Base-by-base conservation (phyloP, 37 sponge, comb jelly and placozoan species). In the Amphimedon queenslandica region DNA sequence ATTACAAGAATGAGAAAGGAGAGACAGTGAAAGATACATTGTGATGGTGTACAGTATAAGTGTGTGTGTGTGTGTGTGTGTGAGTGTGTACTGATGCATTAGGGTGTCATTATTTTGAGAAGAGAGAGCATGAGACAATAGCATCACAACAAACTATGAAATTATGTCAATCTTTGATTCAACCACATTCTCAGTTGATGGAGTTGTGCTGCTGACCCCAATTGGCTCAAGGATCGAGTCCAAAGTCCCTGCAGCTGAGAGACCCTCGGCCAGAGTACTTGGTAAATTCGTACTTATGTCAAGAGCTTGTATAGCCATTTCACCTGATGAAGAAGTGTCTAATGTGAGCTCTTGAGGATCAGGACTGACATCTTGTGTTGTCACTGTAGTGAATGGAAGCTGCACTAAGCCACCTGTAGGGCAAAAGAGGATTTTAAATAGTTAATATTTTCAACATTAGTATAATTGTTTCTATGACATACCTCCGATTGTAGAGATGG, bases 181-280 rank as follows among this genome's bases (percentile, higher is more conserved):
- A 32, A 60, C 29, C 3, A 61, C 36, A n/a, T n/a, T n/a, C 32
- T 78, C 79, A 23, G 72, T 60, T 11, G 73, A 75, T 1, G 82
- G 86, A 18, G 77, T 74, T 58, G 68, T 81, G 66, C 64, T 74
- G n/a, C n/a, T n/a, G n/a, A n/a, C n/a, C n/a, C n/a, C n/a, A 16
- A 90, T 69, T 40, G 91, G 86, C 66, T 90, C 91, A 37, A 90
- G 77, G 51, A 84, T 86, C 0, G 86, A 77, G 47, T 90, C 91
- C 53, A 84, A 81, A 4, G 82, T 77, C 39, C 78, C 71, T 35
- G 77, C 66, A 20, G 86, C 75, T 0, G 82, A 77, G 64, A 4
- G 76, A 18, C 53, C 53, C 53, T 47, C 53, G 8, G 53, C 53
- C 13, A 47, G 13, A 13, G 53, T 47, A 47, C 53, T 47, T 47